Conservation (phyloP, 64 coral and sea anemone species). For the Orbicella faveolata region DNA sequence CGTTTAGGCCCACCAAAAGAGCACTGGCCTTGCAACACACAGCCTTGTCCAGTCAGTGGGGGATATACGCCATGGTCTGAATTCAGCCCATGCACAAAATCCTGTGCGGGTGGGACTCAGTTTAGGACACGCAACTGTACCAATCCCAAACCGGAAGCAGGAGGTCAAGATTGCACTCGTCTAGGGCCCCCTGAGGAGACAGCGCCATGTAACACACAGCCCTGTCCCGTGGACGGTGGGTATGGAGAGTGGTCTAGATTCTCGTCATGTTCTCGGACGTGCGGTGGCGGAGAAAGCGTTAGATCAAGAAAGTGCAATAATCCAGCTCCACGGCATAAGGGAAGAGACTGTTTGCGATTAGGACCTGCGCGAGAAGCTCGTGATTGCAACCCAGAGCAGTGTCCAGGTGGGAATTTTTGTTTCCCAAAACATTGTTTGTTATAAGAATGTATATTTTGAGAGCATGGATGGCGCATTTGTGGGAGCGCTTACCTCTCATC, state of each 20-base stretch:
- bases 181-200: slow-evolving; percentile 64
- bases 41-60: slow-evolving; percentile 71
- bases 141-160: slow-evolving; percentile 62
- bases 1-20: slow-evolving; percentile 53
- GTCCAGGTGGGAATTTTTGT: slow-evolving; percentile 45
- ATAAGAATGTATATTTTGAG: background rate
- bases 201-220: slow-evolving; percentile 26
- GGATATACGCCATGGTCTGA: slow-evolving; percentile 72
- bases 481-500: too few species aligned
- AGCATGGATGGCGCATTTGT: background rate
- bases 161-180: slow-evolving; percentile 70
- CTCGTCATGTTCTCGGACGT: slow-evolving; percentile 34
- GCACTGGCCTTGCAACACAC: slow-evolving; percentile 47
- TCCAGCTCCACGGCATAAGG: slow-evolving; percentile 46
- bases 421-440: background rate
- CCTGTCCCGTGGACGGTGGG: slow-evolving; percentile 61
- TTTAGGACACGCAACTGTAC: slow-evolving; percentile 82
- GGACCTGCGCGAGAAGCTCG: slow-evolving; percentile 12
- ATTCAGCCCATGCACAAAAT: slow-evolving; percentile 63
- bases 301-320: slow-evolving; percentile 56
- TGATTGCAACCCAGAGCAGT: slow-evolving; percentile 26
- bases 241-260: slow-evolving; percentile 51
- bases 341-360: slow-evolving; percentile 42
- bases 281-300: slow-evolving; percentile 19
- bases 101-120: slow-evolving; percentile 68